Conservation (phyloP, 2,113 vertebrate genomes). For the Coturnix japonica region DNA sequence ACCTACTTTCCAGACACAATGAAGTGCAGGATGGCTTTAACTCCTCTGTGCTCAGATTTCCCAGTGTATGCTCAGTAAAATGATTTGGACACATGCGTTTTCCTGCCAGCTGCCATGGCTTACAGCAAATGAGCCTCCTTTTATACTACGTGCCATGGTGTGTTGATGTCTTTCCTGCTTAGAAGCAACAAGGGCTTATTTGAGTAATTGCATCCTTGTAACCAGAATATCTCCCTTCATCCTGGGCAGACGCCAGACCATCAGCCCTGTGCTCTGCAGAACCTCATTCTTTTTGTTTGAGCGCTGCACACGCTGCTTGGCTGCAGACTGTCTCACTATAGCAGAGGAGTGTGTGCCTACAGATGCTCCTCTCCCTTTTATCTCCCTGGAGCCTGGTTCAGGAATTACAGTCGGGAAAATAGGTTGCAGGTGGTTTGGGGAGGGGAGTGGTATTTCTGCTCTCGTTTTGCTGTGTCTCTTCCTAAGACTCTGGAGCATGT, state of each 20-base stretch:
- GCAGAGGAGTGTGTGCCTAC: background rate
- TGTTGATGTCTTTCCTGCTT: background rate
- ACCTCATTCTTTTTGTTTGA: background rate
- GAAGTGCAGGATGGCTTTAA: background rate
- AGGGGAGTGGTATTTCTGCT: background rate
- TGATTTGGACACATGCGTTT: accelerated
- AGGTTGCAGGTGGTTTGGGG: background rate
- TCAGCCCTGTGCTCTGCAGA: background rate
- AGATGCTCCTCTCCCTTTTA: background rate
- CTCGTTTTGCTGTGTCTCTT: background rate
- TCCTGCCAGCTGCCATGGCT: background rate
- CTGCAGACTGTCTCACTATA: background rate
- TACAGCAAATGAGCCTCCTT: background rate
- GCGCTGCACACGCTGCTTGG: accelerated
- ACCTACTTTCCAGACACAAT: background rate
- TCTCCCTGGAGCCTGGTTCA: background rate
- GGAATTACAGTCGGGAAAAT: background rate
- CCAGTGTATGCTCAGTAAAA: background rate
- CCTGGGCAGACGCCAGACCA: background rate
- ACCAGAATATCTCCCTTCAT: background rate
- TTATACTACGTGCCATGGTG: background rate
- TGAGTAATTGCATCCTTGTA: background rate
- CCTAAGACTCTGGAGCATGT: background rate
- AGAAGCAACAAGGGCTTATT: background rate
- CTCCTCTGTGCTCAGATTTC: background rate